Percentiles rank a stretch among this genome's conserved stretches.
Evolutionary conservation across 2,888 invertebrate genomes (phyloP).

Genomic region (Dione vanillae): DNA sequence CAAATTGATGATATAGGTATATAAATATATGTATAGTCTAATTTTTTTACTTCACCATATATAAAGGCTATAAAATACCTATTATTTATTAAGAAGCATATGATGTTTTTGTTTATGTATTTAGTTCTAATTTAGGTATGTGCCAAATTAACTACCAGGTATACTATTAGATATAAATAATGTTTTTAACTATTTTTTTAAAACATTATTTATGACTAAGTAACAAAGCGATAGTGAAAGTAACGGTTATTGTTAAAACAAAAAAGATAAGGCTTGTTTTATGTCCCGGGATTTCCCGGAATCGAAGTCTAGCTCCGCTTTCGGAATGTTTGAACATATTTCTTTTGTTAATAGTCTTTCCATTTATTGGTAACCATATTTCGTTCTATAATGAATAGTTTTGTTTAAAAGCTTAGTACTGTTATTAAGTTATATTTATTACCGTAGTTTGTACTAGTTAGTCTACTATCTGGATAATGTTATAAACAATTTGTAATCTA

Average conservation of each 20-base stretch:
- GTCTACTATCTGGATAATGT: background rate
- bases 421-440: background rate
- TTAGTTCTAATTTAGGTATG: too few relatives aligned
- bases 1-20: too few relatives aligned
- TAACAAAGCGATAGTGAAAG: conserved; percentile 23
- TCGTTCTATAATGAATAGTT: background rate
- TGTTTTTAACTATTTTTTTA: too few relatives aligned
- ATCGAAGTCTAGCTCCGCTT: conserved; percentile 9
- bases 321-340: conserved; percentile 16
- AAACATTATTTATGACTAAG: conserved; percentile 20
- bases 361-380: conserved; percentile 11
- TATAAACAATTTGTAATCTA: background rate
- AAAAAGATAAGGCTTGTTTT: conserved; percentile 17
- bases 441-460: background rate
- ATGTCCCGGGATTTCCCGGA: conserved; percentile 24
- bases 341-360: conserved; percentile 26
- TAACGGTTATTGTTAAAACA: conserved; percentile 27
- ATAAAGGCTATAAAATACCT: too few relatives aligned
- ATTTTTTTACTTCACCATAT: too few relatives aligned
- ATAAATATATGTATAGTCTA: too few relatives aligned
- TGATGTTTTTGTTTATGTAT: too few relatives aligned
- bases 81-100: too few relatives aligned
- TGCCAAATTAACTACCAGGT: too few relatives aligned
- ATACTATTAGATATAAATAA: too few relatives aligned
- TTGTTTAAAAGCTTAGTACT: conserved; percentile 21